Conservation (phyloP, 1,140 invertebrate species). For the Oedothorax gibbosus region DNA sequence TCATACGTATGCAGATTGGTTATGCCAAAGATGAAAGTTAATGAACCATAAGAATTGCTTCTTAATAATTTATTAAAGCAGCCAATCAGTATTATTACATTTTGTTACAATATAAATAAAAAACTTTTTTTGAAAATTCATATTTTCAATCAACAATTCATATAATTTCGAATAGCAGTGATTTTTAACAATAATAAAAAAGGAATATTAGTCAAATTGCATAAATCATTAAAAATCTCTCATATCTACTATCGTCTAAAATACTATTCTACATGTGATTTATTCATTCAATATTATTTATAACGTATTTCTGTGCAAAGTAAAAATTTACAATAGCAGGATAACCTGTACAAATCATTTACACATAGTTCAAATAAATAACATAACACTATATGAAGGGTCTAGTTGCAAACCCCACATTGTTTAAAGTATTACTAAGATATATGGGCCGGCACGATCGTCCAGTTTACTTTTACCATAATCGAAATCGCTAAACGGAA, state of each 20-base stretch:
- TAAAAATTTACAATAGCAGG: constrained; percentile 28
- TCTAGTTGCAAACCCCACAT: too few relatives aligned
- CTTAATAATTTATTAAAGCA: constrained; percentile 34
- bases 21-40: too few relatives aligned
- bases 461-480: too few relatives aligned
- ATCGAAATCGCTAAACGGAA: too few relatives aligned
- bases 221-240: not conserved
- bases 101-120: constrained; percentile 8
- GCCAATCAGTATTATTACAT: constrained; percentile 18
- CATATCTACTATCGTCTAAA: not conserved
- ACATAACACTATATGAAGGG: constrained; percentile 7
- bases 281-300: not conserved
- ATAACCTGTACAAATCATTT: constrained; percentile 41
- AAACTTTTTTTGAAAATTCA: constrained; percentile 26
- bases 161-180: not conserved
- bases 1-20: too few relatives aligned
- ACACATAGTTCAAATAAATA: constrained; percentile 23
- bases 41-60: not conserved
- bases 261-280: not conserved
- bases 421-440: too few relatives aligned
- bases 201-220: constrained; percentile 1
- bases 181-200: not conserved
- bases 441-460: too few relatives aligned
- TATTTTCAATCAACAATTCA: not conserved
- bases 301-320: constrained; percentile 3